phyloP scores from a whole-genome alignment of 2,113 vertebrate genomes.

The Ceyx melanurus region DNA sequence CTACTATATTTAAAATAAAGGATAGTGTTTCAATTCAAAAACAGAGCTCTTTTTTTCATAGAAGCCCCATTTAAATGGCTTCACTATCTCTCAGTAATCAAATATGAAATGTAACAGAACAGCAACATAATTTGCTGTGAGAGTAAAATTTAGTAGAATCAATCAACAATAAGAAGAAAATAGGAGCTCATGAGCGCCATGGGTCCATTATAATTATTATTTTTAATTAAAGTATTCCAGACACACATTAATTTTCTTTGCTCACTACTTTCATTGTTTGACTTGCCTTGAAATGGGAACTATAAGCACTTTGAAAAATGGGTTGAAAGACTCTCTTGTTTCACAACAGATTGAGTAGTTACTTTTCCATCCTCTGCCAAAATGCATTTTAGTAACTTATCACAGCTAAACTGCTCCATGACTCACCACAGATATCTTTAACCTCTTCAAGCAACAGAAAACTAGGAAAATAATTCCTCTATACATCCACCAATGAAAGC shows the following conservation, averaged over 20 bases:
- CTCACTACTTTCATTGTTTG: conserved; percentile 31
- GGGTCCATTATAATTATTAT: conserved; percentile 30
- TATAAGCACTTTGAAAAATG: conserved; percentile 68
- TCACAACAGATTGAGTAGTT: conserved; percentile 35
- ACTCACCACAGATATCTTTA: conserved; percentile 4
- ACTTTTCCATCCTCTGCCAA: conserved; percentile 16
- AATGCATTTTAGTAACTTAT: background rate
- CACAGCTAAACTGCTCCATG: conserved; percentile 16
- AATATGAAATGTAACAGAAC: conserved; percentile 25
- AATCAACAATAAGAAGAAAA: conserved; percentile 43
- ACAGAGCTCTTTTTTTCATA: background rate
- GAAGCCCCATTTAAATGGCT: conserved; percentile 17
- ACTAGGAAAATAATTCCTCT: background rate
- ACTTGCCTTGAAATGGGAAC: conserved; percentile 31
- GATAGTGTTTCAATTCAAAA: background rate
- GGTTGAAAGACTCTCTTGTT: conserved; percentile 60
- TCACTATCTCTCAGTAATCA: conserved; percentile 22
- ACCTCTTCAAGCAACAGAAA: conserved; percentile 13
- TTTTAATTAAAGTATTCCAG: conserved; percentile 58
- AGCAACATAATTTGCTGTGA: conserved; percentile 26
- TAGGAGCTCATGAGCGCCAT: background rate
- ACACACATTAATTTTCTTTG: conserved; percentile 45
- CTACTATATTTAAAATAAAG: background rate
- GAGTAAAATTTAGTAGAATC: conserved; percentile 40
- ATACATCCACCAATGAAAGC: background rate